Evolutionary conservation across 37 sponge, comb jelly and placozoan species (phyloP).

Genomic region (Sycon ciliatum): DNA sequence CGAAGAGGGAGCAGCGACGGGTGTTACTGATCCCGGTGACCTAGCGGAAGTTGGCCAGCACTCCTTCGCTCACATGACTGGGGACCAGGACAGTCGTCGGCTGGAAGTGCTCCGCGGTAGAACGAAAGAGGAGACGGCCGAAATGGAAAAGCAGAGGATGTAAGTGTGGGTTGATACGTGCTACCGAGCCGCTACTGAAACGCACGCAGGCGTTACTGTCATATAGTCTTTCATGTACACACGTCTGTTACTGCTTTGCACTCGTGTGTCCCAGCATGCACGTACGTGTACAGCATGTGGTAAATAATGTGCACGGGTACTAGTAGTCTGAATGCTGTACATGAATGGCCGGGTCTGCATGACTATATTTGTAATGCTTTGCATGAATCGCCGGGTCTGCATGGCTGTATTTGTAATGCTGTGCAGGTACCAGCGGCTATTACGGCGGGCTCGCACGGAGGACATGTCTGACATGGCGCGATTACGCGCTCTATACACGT

Average conservation of each 20-base stretch:
- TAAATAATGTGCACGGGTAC: no score
- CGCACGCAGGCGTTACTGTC: not conserved
- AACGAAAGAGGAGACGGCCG: constrained; percentile 23
- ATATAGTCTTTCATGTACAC: not conserved
- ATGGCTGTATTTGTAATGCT: no score
- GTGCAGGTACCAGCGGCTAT: constrained; percentile 46
- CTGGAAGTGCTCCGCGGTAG: constrained; percentile 32
- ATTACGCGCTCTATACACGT: constrained; percentile 47
- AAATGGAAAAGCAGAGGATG: not conserved
- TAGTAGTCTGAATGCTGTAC: no score
- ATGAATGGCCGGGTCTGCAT: no score
- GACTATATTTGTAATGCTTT: no score
- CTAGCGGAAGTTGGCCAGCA: constrained; percentile 36
- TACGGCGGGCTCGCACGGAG: constrained; percentile 43
- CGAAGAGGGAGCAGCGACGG: not conserved
- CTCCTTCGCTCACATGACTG: constrained; percentile 55
- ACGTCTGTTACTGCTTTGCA: not conserved
- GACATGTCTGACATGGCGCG: constrained; percentile 45
- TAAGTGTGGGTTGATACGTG: no score
- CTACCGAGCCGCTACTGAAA: not conserved
- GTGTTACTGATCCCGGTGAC: not conserved
- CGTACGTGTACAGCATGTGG: no score
- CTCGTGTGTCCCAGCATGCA: no score
- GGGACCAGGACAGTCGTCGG: constrained; percentile 59
- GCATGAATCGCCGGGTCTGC: no score